A percentile compares a stretch with the other conserved stretches of the same genome.
Conservation (phyloP, 2,797 vertebrate genomes). For the Vireo griseus region DNA sequence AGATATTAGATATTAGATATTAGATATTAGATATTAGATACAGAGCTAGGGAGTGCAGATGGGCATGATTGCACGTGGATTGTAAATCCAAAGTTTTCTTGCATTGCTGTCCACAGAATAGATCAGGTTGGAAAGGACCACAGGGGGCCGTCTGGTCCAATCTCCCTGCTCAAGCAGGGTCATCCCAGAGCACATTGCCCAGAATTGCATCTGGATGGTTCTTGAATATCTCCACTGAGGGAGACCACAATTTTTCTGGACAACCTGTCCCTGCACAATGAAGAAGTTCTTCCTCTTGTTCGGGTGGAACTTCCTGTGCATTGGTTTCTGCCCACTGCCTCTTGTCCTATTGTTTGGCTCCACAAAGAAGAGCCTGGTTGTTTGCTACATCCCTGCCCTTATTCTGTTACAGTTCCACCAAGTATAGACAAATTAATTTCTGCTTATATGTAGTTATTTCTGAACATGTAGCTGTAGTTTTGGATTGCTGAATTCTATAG, state of each 20-base stretch:
- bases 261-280: background rate
- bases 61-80: background rate
- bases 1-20: background rate
- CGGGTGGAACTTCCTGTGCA: background rate
- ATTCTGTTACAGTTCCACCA: background rate
- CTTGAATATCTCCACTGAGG: background rate
- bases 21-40: background rate
- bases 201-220: background rate
- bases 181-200: background rate
- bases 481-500: background rate
- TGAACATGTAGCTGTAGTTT: background rate
- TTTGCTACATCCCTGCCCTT: background rate
- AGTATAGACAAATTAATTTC: background rate
- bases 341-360: background rate
- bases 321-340: background rate
- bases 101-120: fast-evolving
- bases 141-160: background rate
- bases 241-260: background rate
- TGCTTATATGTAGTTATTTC: background rate
- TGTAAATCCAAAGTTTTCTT: background rate
- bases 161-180: background rate
- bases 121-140: background rate
- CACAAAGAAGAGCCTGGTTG: fast-evolving
- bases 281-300: background rate
- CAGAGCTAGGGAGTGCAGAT: background rate